These are phyloP conservation scores for Leptopilina boulardi DNA, from an alignment of 1,140 invertebrate genomes.

Conservation along the genomic window DNA sequence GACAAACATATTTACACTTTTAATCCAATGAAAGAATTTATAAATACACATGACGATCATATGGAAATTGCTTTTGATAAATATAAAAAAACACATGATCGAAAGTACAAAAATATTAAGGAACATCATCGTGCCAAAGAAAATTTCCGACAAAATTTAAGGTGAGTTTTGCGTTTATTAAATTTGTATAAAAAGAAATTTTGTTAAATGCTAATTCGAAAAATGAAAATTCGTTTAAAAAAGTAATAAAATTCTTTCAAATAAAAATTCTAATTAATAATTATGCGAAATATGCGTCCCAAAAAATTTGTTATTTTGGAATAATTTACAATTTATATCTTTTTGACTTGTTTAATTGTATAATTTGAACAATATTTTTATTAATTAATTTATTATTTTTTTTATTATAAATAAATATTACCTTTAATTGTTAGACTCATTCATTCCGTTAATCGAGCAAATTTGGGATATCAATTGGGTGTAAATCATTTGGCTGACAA, in stretches of 20 bases:
- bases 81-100: constrained; percentile 86
- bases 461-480: constrained; percentile 83
- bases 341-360: no score
- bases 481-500: constrained; percentile 95
- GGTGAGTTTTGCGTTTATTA: constrained; percentile 73
- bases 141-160: constrained; percentile 92
- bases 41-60: constrained; percentile 84
- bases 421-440: constrained; percentile 81
- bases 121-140: constrained; percentile 86
- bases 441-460: constrained; percentile 89
- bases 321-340: no score
- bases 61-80: constrained; percentile 86
- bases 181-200: no score
- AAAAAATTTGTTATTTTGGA: no score
- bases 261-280: no score
- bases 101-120: constrained; percentile 79
- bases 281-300: no score
- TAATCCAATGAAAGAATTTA: constrained; percentile 96
- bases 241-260: no score
- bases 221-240: no score
- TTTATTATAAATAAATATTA: background rate
- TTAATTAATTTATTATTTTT: constrained; percentile 15
- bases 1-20: constrained; percentile 85
- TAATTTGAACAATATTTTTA: constrained; percentile 35
- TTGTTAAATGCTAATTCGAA: no score